Evolutionary conservation across 2,888 invertebrate genomes (phyloP).

Genomic region (Drosophila hamatofila): DNA sequence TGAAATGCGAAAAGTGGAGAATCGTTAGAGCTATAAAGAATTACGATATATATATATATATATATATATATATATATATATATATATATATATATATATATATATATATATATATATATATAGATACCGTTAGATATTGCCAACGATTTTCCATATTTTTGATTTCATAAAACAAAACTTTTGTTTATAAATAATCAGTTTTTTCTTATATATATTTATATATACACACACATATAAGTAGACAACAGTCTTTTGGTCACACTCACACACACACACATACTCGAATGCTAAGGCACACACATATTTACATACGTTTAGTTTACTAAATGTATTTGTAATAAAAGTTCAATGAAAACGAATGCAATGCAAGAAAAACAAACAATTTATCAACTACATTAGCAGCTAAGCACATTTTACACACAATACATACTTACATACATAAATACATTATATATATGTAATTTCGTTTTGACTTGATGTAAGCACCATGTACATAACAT

Average conservation of each 20-base stretch:
- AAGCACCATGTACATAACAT: constrained; percentile 76
- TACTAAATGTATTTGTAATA: constrained; percentile 27
- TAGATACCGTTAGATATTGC: not conserved
- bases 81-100: not conserved
- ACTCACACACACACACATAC: constrained; percentile 22
- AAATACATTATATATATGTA: constrained; percentile 36
- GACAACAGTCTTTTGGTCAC: constrained; percentile 3
- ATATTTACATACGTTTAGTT: constrained; percentile 40
- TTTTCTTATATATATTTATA: constrained; percentile 43
- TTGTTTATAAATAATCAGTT: constrained; percentile 68
- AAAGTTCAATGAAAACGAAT: constrained; percentile 16
- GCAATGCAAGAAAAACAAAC: constrained; percentile 59
- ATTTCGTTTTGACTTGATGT: constrained; percentile 54
- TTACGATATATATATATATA: not conserved
- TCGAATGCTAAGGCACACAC: constrained; percentile 22
- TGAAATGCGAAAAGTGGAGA: constrained; percentile 46
- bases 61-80: not conserved
- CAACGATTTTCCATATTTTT: constrained; percentile 53
- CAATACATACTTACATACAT: constrained; percentile 24
- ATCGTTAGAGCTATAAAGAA: constrained; percentile 21
- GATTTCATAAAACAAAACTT: constrained; percentile 48
- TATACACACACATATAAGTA: constrained; percentile 3
- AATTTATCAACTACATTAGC: constrained; percentile 42
- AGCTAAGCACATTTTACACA: constrained; percentile 34
- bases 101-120: not conserved